A percentile compares a stretch with the other conserved stretches of the same genome.
phyloP scores from a whole-genome alignment of 2,888 invertebrate genomes.

The Noctua pronuba region DNA sequence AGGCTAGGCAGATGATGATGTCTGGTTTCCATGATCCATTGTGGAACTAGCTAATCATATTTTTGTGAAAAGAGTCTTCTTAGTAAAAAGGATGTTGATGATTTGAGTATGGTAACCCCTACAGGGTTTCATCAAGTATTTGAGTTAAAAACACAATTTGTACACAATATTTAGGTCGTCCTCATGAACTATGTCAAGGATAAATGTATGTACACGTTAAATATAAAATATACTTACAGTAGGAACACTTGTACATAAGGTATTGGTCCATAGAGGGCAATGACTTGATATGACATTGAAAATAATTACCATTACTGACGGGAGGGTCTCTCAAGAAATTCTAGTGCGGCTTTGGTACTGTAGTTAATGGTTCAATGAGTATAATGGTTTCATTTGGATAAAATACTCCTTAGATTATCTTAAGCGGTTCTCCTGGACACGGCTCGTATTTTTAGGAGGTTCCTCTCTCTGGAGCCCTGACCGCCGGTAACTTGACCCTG shows the following conservation, averaged over 20 bases:
- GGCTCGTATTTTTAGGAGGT: too few species aligned
- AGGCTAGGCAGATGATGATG: too few species aligned
- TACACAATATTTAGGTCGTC: background rate
- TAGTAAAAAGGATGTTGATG: background rate
- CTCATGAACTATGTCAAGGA: slow-evolving; percentile 21
- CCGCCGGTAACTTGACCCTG: too few species aligned
- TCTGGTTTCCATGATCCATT: slow-evolving; percentile 21
- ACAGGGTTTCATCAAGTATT: background rate
- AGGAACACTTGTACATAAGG: background rate
- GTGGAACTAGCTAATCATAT: background rate
- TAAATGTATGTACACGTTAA: background rate
- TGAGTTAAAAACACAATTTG: slow-evolving; percentile 14
- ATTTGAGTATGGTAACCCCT: background rate
- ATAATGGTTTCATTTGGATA: background rate
- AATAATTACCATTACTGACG: background rate
- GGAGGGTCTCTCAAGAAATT: background rate
- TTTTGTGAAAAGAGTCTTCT: background rate
- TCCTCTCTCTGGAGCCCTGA: too few species aligned
- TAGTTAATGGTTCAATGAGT: background rate
- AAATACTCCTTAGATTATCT: background rate
- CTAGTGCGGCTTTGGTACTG: background rate
- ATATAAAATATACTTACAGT: background rate
- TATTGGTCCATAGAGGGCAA: slow-evolving; percentile 28
- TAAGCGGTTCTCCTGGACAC: too few species aligned
- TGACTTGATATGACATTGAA: slow-evolving; percentile 42